A percentile compares a stretch with the other conserved stretches of the same genome.
Evolutionary conservation across 2,888 invertebrate species (phyloP).

Genomic region (Polyommatus iphigenia): DNA sequence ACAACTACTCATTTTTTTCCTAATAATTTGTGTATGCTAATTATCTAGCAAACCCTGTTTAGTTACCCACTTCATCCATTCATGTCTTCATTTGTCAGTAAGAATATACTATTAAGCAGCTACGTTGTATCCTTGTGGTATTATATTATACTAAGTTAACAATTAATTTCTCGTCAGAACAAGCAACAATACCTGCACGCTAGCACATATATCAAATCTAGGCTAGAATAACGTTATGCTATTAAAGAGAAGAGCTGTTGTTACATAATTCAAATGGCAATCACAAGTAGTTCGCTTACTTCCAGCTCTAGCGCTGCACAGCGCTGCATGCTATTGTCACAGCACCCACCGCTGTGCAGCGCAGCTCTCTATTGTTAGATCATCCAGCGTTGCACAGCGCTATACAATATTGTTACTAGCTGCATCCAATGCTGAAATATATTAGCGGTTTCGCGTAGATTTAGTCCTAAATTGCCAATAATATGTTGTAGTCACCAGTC

Average conservation of each 20-base stretch:
- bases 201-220: slow-evolving; percentile 19
- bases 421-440: slow-evolving; percentile 36
- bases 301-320: slow-evolving; percentile 8
- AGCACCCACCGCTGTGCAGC: slow-evolving; percentile 7
- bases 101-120: too few relatives aligned
- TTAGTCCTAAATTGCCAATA: slow-evolving; percentile 38
- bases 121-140: neutral
- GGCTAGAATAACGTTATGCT: slow-evolving; percentile 15
- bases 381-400: neutral
- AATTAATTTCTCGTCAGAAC: slow-evolving; percentile 10
- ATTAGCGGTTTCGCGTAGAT: slow-evolving; percentile 35
- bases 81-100: too few relatives aligned
- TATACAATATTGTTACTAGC: neutral
- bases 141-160: neutral
- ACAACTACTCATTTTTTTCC: too few relatives aligned
- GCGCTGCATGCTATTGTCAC: slow-evolving; percentile 36
- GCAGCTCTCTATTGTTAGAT: neutral
- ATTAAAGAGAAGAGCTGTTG: neutral
- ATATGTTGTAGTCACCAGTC: slow-evolving; percentile 37
- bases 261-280: slow-evolving; percentile 30
- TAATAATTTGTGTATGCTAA: too few relatives aligned
- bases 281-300: slow-evolving; percentile 20
- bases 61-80: too few relatives aligned
- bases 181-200: slow-evolving; percentile 14
- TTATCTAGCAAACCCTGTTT: too few relatives aligned